Conservation (phyloP, 2,888 invertebrate species). For the Pegoplata infirma region DNA sequence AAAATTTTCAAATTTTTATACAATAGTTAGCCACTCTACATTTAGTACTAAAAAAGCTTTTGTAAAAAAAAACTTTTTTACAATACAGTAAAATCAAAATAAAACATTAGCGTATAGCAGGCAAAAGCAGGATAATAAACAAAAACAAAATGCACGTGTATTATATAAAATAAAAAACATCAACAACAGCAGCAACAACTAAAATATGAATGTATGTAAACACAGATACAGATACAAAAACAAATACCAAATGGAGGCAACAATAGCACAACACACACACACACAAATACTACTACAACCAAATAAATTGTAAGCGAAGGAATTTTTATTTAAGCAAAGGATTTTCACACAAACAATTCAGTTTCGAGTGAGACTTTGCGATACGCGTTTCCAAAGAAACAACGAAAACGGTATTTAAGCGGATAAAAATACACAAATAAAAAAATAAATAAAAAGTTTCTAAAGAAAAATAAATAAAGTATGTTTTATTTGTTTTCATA, state of each 20-base stretch:
- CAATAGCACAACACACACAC: slow-evolving; percentile 11
- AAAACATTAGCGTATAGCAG: slow-evolving; percentile 20
- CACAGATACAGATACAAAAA: neutral
- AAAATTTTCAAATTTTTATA: too few species aligned
- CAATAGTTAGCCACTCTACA: slow-evolving; percentile 30
- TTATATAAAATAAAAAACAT: neutral
- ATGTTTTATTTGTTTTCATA: neutral
- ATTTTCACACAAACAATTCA: slow-evolving; percentile 60
- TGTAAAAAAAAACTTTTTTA: slow-evolving; percentile 42
- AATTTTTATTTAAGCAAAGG: slow-evolving; percentile 49
- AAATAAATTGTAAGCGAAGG: neutral
- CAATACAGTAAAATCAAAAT: slow-evolving; percentile 18
- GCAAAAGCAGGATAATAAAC: slow-evolving; percentile 1
- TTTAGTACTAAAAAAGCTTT: slow-evolving; percentile 6
- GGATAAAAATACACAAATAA: neutral
- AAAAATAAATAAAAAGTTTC: neutral
- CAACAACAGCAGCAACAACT: slow-evolving; percentile 1
- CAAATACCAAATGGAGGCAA: neutral
- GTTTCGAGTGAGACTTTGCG: slow-evolving; percentile 64
- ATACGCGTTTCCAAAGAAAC: slow-evolving; percentile 33
- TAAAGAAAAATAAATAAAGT: too few species aligned
- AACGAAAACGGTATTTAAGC: slow-evolving; percentile 17
- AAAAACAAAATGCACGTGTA: slow-evolving; percentile 53
- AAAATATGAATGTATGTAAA: neutral
- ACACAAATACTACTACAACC: neutral